Base-by-base conservation (phyloP, 2,888 invertebrate genomes). In the Tenodera sinensis region DNA sequence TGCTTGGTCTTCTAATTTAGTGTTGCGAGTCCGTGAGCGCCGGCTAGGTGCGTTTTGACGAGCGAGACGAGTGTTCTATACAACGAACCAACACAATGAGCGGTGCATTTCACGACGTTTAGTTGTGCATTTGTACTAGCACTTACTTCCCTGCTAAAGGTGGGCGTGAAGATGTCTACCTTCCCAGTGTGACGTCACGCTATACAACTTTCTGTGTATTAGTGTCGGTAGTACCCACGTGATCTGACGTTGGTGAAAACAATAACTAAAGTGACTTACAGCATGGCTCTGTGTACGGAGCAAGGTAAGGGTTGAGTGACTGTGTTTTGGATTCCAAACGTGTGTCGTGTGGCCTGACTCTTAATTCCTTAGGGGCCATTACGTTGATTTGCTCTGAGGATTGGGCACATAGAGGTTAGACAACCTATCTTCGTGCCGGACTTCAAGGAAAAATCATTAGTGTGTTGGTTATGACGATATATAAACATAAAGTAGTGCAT, bases 1-100 rank as follows among this genome's bases (percentile, higher is more conserved):
- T 87, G 89, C 83, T 86, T 83, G 88, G 83, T 88, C 87, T 87
- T 87, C 88, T 90, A 90, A 90, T 90, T 90, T 90, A 90, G 90
- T 90, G 89, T 89, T 82, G 88, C 82, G 86, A 89, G 90, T 88
- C 87, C 83, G 82, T 88, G 85, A 54, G 47, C 71, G 9, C 88
- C 84, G 89, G n/a, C 20, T 89, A 90, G 89, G 89, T 89, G 90
- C 88, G 90, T 87, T 85, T 71, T 34, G 87, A 82, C 82, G 27
- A 14, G 15, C 82, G 27, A 14, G 15, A 15, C 34, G 30, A 81
- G 71, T 82, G 54, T 25, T 71, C 54, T 25, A 42, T 28, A 20
- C 86, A 54, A 8, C 47, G 84, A 84, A 30, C 84, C 84, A 34
- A 85, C 86, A 81, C 28, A 86, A 71, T 71, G 20, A 71, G 25